These are phyloP conservation scores for Mesocricetus auratus DNA, from an alignment of 2,113 vertebrate species.

Conservation along the genomic window DNA sequence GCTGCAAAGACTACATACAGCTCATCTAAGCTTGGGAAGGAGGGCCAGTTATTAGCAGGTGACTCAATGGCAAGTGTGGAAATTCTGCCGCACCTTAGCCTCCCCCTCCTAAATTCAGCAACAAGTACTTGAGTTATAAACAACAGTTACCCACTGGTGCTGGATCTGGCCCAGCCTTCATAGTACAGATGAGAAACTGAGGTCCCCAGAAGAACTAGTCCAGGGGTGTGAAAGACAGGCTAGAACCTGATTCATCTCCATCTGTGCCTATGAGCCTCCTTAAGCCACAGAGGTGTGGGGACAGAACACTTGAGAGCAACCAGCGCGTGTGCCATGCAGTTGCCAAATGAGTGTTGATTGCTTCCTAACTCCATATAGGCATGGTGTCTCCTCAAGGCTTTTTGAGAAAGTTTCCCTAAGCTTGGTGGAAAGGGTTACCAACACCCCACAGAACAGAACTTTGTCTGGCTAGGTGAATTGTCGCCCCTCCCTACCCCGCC, in stretches of 20 bases:
- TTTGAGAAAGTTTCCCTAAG: not conserved
- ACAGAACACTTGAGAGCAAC: not conserved
- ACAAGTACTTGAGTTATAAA: constrained; percentile 58
- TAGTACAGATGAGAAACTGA: not conserved
- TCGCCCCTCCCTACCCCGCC: accelerated
- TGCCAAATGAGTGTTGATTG: not conserved
- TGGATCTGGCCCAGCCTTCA: not conserved
- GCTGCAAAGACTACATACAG: not conserved
- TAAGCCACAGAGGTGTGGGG: not conserved
- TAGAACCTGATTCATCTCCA: not conserved
- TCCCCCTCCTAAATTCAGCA: constrained; percentile 26
- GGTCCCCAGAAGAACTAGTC: not conserved
- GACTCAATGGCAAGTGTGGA: constrained; percentile 66
- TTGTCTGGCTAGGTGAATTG: not conserved
- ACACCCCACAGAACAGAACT: not conserved
- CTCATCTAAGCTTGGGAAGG: not conserved
- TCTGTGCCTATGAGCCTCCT: not conserved
- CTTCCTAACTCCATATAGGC: not conserved
- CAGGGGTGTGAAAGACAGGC: not conserved
- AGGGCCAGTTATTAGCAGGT: constrained; percentile 62
- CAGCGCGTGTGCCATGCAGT: too few relatives aligned
- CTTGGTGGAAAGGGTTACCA: not conserved
- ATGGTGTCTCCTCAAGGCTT: not conserved
- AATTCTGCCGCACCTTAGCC: constrained; percentile 51
- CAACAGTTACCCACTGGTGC: not conserved